Evolutionary conservation across 2,113 vertebrate genomes (phyloP).

Genomic region (Pelecanoides urinatrix): DNA sequence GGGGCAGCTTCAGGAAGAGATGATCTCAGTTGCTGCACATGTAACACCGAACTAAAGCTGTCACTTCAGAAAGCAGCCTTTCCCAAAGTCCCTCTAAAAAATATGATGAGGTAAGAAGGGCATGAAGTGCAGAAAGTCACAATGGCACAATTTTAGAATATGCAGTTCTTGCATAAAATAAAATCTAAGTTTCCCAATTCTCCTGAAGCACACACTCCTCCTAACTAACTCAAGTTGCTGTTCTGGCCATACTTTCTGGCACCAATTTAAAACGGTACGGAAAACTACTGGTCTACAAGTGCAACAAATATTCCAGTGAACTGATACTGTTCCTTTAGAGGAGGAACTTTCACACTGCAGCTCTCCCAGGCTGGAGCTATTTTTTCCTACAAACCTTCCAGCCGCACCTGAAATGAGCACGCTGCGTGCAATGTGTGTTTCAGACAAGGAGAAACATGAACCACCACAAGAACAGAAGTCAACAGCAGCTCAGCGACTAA

Average conservation of each 20-base stretch:
- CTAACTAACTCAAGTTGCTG: background rate
- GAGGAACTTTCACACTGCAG: background rate
- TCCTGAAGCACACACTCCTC: background rate
- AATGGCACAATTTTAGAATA: background rate
- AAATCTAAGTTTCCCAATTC: background rate
- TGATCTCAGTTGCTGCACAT: slow-evolving; percentile 13
- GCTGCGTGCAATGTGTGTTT: background rate
- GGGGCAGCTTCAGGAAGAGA: background rate
- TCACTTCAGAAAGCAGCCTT: background rate
- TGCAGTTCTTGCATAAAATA: background rate
- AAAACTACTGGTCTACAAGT: background rate
- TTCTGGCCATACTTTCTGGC: background rate
- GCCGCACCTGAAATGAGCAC: background rate
- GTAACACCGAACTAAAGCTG: background rate
- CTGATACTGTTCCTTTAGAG: background rate
- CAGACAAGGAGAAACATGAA: background rate
- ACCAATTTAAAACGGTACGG: background rate
- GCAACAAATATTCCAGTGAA: background rate
- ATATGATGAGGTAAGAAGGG: background rate
- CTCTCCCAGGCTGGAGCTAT: background rate
- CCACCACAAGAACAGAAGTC: background rate
- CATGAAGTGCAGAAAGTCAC: background rate
- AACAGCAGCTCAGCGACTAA: background rate
- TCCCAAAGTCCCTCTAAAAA: background rate
- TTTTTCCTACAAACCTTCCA: background rate